Evolutionary conservation across 2,888 invertebrate genomes (phyloP), one percentile per base, ranked within the genome.

Genomic region (Odontocolon sp.): DNA sequence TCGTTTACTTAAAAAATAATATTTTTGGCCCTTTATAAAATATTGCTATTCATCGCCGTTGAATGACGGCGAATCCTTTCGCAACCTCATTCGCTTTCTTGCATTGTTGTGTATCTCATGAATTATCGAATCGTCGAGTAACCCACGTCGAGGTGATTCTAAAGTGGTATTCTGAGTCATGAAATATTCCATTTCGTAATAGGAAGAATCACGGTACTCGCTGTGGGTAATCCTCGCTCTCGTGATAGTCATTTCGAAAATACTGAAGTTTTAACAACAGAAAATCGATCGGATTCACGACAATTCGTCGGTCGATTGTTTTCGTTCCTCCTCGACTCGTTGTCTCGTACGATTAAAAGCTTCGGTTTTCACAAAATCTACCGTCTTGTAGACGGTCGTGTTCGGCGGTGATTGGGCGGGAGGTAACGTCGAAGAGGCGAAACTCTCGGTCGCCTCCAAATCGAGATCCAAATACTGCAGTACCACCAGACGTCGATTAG

Each of bases 361-460:
- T 88, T 97, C 95, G 0, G 98, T 98, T 92, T 97, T 98, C 61
- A 97, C 92, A 91, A 98, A 98, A 91, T 98, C 98, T 0, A 98
- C 97, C 0, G 96, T 96, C 89, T 97, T 97, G 91, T 98, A 98
- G 5, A 96, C 96, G 0, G 95, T 84, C 9, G 91, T 91, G 78
- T 90, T 91, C 36, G 90, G 88, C 23, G 91, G 91, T n/a, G 90
- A 89, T 68, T 91, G 91, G 11, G 90, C 87, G 8, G 83, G 79
- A 11, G 90, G 90, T 42, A 90, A 87, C 72, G 90, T 88, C 0
- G 90, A 86, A 0, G 91, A 87, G 2, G 88, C 81, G 78, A 88
- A 87, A 74, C 81, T 89, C 76, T 89, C 89, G 0, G 93, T 92
- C 0, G 93, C 92, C 81, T 95, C 94, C 14, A 96, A 92, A 90